These are phyloP conservation scores for Alectura lathami DNA, from an alignment of 2,113 vertebrate species.

Conservation along the genomic window DNA sequence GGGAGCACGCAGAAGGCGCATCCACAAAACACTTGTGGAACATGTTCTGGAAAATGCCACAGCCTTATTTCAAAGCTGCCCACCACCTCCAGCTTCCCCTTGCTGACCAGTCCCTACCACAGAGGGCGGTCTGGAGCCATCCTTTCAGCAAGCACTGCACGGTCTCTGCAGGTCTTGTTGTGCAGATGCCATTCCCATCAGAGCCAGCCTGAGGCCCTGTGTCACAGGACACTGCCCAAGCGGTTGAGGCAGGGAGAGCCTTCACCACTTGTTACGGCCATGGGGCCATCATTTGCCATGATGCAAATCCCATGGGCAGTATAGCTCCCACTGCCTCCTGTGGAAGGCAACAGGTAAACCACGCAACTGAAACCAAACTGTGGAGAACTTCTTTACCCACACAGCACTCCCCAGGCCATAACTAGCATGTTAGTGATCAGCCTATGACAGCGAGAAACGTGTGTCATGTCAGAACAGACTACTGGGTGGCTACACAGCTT, in stretches of 20 bases:
- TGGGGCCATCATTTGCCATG: neutral
- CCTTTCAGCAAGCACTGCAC: neutral
- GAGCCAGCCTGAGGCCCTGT: no score
- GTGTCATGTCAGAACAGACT: neutral
- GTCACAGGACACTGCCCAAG: neutral
- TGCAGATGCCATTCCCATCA: neutral
- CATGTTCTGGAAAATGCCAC: accelerated
- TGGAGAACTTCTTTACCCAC: neutral
- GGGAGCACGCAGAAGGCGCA: neutral
- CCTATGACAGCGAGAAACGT: neutral
- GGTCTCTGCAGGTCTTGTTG: neutral
- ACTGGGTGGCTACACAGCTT: neutral
- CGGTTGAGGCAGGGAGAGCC: neutral
- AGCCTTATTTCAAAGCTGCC: neutral
- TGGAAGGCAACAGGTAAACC: neutral
- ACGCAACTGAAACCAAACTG: neutral
- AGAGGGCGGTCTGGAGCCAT: no score
- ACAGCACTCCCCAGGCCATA: neutral
- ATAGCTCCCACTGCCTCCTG: neutral
- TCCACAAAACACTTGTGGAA: neutral
- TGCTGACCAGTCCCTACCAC: neutral
- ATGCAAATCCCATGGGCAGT: accelerated
- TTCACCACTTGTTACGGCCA: neutral
- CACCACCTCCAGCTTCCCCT: neutral
- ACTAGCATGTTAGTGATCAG: neutral